These are phyloP conservation scores for Rynchops niger DNA, from an alignment of 2,113 vertebrate species.

Conservation along the genomic window DNA sequence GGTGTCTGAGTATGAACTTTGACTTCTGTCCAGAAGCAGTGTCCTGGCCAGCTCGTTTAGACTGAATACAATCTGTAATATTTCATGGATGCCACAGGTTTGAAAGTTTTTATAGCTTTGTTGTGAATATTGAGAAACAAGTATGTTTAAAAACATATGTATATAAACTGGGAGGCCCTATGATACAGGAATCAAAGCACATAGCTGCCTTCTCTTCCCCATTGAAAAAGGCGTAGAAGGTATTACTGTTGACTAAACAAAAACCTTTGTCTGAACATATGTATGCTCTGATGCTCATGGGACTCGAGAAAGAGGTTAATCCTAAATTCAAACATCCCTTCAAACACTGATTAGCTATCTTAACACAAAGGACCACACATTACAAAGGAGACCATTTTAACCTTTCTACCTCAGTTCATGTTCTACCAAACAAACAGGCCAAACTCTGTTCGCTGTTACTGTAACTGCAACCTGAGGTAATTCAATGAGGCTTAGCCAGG, in stretches of 20 bases:
- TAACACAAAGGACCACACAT: not conserved
- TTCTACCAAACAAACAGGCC: not conserved
- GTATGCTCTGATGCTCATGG: not conserved
- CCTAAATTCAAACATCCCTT: not conserved
- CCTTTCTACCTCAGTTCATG: not conserved
- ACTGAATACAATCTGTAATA: rapidly evolving
- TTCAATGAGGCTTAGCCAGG: not conserved
- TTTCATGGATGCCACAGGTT: not conserved
- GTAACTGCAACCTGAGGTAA: not conserved
- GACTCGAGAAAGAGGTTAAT: not conserved
- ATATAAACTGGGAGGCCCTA: not conserved
- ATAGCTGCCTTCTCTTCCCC: not conserved
- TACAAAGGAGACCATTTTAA: not conserved
- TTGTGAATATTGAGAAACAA: not conserved
- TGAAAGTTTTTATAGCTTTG: not conserved
- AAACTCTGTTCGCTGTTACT: not conserved
- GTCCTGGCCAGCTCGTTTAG: not conserved
- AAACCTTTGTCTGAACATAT: not conserved
- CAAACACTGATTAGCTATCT: not conserved
- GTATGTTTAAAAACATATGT: not conserved
- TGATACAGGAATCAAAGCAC: not conserved
- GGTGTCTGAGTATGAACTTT: not conserved
- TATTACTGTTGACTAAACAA: not conserved
- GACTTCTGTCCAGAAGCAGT: not conserved
- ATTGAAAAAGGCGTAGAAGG: not conserved